Percentiles rank a stretch among this genome's conserved stretches.
phyloP scores from a whole-genome alignment of 2,113 vertebrate species.

The Chaetodon trifascialis region DNA sequence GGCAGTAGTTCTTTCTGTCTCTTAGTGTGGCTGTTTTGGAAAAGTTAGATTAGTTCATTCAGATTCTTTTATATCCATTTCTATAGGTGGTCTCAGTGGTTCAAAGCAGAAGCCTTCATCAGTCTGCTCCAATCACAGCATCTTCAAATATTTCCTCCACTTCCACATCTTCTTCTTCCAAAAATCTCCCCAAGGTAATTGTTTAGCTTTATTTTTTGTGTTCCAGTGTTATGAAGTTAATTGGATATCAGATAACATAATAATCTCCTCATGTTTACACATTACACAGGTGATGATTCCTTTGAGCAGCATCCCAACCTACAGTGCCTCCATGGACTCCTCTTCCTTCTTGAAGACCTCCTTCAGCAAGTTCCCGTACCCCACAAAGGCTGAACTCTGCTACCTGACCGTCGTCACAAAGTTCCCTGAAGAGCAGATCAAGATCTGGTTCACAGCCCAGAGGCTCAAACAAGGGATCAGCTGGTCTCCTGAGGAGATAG shows the following conservation, averaged over 20 bases:
- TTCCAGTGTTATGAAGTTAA: background rate
- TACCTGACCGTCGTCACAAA: slow-evolving; percentile 98
- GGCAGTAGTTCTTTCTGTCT: background rate
- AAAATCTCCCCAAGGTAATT: slow-evolving; percentile 91
- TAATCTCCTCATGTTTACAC: background rate
- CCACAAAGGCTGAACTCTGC: slow-evolving; percentile 97
- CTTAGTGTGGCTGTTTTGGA: background rate
- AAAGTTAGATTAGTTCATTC: background rate
- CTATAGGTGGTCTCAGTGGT: slow-evolving; percentile 91
- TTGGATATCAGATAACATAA: background rate
- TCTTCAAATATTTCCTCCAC: slow-evolving; percentile 71
- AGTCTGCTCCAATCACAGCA: slow-evolving; percentile 79
- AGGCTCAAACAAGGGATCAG: slow-evolving; percentile 98
- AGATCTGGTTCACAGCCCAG: slow-evolving; percentile 99
- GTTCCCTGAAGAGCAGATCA: slow-evolving; percentile 98
- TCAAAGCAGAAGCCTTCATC: slow-evolving; percentile 84
- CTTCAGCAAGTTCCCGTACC: slow-evolving; percentile 98
- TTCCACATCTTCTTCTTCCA: slow-evolving; percentile 82
- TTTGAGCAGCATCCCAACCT: slow-evolving; percentile 96
- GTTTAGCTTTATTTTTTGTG: background rate
- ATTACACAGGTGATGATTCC: slow-evolving; percentile 92
- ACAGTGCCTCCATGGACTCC: slow-evolving; percentile 96
- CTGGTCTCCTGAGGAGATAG: slow-evolving; percentile 99
- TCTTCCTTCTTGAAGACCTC: slow-evolving; percentile 97
- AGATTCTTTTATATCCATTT: slow-evolving; percentile 48